Base-by-base conservation (phyloP, 2,888 invertebrate genomes). In the Parnassius orleans region DNA sequence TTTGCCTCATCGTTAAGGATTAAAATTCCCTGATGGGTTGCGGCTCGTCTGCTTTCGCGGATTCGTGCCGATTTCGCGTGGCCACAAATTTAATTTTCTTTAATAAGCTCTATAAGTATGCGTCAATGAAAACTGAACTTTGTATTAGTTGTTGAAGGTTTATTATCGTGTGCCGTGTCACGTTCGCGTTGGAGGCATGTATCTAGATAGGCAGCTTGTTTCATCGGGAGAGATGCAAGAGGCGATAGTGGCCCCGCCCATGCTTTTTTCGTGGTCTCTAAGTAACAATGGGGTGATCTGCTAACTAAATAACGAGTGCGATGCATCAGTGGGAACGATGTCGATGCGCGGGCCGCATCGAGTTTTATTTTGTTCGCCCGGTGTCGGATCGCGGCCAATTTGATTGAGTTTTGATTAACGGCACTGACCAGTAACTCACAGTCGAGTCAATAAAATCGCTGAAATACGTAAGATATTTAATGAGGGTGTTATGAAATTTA, bases 1-100 rank as follows among this genome's bases (percentile, higher is more conserved):
- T 68, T 62, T 65, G 63, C 64, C 63, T 68, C 72, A 66, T 68
- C 78, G 66, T 69, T 82, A 85, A 82, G 79, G 82, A 71, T 76
- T 74, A 83, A 72, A 76, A 78, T 84, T 68, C 74, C 72, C 60
- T 75, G 77, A 71, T 70, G 67, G 61, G 65, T 63, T 60, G 63
- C 67, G 74, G 76, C 72, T 77, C 78, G 77, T 78, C 72, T 71
- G 77, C 80, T 78, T 79, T 79, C 79, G 80, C 74, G 80, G 79
- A 79, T 84, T 84, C 84, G 85, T 81, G 84, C 79, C 77, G 82
- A 82, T 82, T 89, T 88, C 83, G 86, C 87, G 81, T 83, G 84
- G 84, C 87, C 78, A 86, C 85, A 84, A 87, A 87, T 90, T 91
- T 87, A 91, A 90, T 90, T 90, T 90, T 89, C 87, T 90, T 90